Base-by-base conservation (phyloP, 2,888 invertebrate genomes). In the Drosophila meridiana region DNA sequence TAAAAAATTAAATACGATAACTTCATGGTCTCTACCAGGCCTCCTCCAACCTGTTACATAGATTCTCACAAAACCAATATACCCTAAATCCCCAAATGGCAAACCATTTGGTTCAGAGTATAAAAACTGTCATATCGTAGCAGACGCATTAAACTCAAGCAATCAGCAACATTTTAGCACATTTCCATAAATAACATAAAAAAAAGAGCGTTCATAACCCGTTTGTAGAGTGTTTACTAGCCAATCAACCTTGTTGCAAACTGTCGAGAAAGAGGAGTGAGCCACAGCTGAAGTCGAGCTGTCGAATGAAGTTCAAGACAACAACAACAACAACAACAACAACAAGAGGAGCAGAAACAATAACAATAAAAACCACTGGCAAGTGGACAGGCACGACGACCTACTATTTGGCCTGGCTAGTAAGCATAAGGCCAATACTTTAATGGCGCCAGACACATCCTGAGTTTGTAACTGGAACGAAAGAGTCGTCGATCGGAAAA, bases 371-470 rank as follows among this genome's bases (percentile, higher is more conserved):
- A 66, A 47, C n/a, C 28, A 14, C 36, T 14, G 32, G 47, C 60
- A 55, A 62, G 67, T 76, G 67, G 58, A 40, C 58, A 42, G 67
- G 62, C 66, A 67, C 52, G 59, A 68, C 76, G 78, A 79, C 78
- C 79, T 69, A 79, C 70, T 78, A 63, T 69, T 71, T 52, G 50
- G 58, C 28, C 48, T 32, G 74, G 64, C n/a, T 64, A 69, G 61
- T 45, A 5, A 60, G 55, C 73, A 69, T 76, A 73, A 78, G 65
- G 30, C 61, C 69, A 67, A 64, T 69, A 65, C 55, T 73, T 73
- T 71, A 75, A 73, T 78, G 80, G 82, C 73, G 82, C 83, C 87
- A 71, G 64, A 73, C 69, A 67, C 80, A 76, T 69, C 72, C 77
- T 77, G 62, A 32, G 64, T 26, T 62, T 42, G 67, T 62, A 70